phyloP scores from a whole-genome alignment of 1,140 invertebrate genomes.

The Calephelis virginiensis region DNA sequence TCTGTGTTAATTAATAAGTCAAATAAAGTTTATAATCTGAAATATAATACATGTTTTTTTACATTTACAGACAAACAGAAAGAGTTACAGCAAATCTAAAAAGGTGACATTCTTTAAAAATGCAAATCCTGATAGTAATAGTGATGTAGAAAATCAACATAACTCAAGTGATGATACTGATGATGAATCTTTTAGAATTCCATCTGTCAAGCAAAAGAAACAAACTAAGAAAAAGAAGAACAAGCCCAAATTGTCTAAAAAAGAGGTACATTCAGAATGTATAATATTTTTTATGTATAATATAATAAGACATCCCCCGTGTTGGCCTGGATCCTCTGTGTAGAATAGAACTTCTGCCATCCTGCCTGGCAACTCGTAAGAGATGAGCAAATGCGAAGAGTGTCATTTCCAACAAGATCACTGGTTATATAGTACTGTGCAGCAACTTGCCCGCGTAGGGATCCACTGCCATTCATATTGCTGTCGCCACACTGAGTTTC shows the following conservation, averaged over 20 bases:
- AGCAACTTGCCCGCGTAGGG: too few species aligned
- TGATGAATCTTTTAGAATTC: slow-evolving; percentile 56
- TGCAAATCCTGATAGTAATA: slow-evolving; percentile 32
- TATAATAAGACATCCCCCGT: too few species aligned
- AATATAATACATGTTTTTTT: neutral
- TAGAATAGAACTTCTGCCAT: too few species aligned
- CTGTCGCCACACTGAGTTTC: too few species aligned
- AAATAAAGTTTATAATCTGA: neutral
- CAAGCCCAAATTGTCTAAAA: slow-evolving; percentile 51
- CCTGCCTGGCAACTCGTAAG: too few species aligned
- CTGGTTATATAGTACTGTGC: too few species aligned
- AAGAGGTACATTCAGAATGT: slow-evolving; percentile 45
- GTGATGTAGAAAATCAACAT: slow-evolving; percentile 26
- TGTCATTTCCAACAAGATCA: too few species aligned
- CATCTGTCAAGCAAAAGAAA: slow-evolving; percentile 44
- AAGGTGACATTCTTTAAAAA: slow-evolving; percentile 54
- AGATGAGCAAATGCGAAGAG: too few species aligned
- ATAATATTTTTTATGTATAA: neutral
- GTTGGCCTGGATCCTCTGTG: too few species aligned
- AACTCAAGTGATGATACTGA: slow-evolving; percentile 47
- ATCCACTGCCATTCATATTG: too few species aligned
- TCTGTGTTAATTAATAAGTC: too few species aligned
- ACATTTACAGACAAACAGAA: slow-evolving; percentile 50
- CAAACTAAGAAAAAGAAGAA: slow-evolving; percentile 50
- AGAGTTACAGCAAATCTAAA: slow-evolving; percentile 66